These are phyloP conservation scores for Sturnus vulgaris DNA, from an alignment of 2,113 vertebrate species.

Conservation along the genomic window DNA sequence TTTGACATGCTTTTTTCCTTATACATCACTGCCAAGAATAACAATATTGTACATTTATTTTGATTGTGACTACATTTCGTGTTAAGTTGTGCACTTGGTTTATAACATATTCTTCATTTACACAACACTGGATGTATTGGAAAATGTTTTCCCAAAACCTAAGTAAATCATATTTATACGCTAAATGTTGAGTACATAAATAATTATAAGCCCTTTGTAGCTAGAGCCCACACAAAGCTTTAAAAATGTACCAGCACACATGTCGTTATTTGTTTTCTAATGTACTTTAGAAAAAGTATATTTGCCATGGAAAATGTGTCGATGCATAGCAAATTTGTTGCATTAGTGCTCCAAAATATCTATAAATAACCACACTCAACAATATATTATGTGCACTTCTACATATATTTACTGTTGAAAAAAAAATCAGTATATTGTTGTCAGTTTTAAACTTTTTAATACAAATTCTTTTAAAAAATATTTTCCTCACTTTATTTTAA, in stretches of 20 bases:
- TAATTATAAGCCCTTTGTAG: not conserved
- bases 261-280: not conserved
- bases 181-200: not conserved
- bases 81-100: not conserved
- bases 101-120: not conserved
- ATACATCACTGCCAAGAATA: accelerated
- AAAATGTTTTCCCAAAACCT: not conserved
- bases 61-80: not conserved
- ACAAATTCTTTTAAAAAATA: conserved; percentile 67
- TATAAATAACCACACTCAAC: conserved; percentile 50
- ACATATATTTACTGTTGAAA: conserved; percentile 55
- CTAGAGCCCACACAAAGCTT: not conserved
- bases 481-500: conserved; percentile 70
- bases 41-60: not conserved
- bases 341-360: not conserved
- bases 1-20: not conserved
- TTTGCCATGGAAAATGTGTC: not conserved
- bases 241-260: not conserved
- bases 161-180: not conserved
- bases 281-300: not conserved
- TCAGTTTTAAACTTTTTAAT: conserved; percentile 49
- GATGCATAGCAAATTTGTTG: not conserved
- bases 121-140: not conserved
- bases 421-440: conserved; percentile 30
- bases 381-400: conserved; percentile 31